phyloP scores from a whole-genome alignment of 2,888 invertebrate genomes.

The Drosophila seclusa region DNA sequence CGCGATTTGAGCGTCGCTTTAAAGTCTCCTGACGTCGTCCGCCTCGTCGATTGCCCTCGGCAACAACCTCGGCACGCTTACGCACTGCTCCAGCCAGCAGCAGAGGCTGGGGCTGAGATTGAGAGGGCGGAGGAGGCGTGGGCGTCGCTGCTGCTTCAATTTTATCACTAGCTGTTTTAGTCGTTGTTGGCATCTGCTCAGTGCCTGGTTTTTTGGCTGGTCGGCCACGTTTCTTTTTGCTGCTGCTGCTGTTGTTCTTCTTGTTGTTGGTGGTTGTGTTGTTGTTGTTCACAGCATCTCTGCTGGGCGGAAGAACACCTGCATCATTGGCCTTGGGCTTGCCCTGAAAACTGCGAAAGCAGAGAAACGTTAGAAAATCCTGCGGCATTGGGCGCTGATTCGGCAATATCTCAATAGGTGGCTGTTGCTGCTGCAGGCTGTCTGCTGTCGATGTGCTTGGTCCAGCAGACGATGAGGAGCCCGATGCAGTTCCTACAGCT shows the following conservation, averaged over 20 bases:
- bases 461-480: conserved; percentile 43
- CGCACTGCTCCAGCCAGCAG: conserved; percentile 86
- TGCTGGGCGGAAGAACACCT: conserved; percentile 14
- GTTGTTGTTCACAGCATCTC: conserved; percentile 53
- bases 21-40: conserved; percentile 77
- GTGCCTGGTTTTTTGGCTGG: conserved; percentile 51
- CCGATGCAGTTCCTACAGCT: conserved; percentile 7
- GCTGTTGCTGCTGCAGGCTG: conserved; percentile 86
- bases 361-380: conserved; percentile 93
- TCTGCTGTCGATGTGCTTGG: conserved; percentile 87
- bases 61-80: conserved; percentile 86
- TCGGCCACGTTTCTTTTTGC: conserved; percentile 67
- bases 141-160: conserved; percentile 28
- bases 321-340: conserved; percentile 76
- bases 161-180: conserved; percentile 60
- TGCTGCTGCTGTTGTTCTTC: conserved; percentile 33
- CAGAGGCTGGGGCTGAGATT: conserved; percentile 36
- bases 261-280: conserved; percentile 48
- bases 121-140: conserved; percentile 35
- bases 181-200: conserved; percentile 57
- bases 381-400: conserved; percentile 91
- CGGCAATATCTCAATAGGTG: conserved; percentile 88
- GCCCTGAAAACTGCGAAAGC: conserved; percentile 90
- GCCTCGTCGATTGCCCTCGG: conserved; percentile 82
- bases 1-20: conserved; percentile 83